Conservation (phyloP, 1,140 invertebrate species). For the Meloidogyne hapla region DNA sequence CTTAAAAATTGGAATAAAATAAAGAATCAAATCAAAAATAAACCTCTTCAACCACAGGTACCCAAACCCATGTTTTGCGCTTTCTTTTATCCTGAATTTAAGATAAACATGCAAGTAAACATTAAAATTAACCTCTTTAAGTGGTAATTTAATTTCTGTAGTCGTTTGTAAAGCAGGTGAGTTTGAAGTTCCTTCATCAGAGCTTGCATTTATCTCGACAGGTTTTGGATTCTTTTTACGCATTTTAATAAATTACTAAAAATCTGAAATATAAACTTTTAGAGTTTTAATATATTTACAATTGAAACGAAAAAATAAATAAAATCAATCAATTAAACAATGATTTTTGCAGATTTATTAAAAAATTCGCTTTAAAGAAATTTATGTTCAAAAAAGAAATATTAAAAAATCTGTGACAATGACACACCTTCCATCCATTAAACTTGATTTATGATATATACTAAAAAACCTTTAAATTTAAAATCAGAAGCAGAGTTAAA, state of each 20-base stretch:
- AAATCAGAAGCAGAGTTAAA: background rate
- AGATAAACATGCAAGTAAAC: background rate
- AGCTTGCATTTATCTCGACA: background rate
- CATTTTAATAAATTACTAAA: slow-evolving; percentile 6
- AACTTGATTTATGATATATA: background rate
- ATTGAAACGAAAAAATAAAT: background rate
- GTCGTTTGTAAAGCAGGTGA: background rate
- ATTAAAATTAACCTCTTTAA: background rate
- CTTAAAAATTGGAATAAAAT: background rate
- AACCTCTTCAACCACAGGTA: background rate
- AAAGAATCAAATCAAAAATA: background rate
- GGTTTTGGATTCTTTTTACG: background rate
- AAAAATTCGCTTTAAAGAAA: too few relatives aligned
- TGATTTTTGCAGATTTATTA: too few relatives aligned
- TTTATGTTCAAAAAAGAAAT: too few relatives aligned
- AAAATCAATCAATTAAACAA: background rate
- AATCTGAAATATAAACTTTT: slow-evolving; percentile 1
- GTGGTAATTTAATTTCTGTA: background rate
- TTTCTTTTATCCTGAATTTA: slow-evolving; percentile 1
- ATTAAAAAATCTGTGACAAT: too few relatives aligned
- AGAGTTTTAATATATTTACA: background rate
- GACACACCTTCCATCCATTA: background rate
- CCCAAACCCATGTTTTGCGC: slow-evolving; percentile 7
- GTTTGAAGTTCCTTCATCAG: background rate
- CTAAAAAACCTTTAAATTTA: background rate